Conservation (phyloP, 2,113 vertebrate genomes). For the Embiotoca jacksoni region DNA sequence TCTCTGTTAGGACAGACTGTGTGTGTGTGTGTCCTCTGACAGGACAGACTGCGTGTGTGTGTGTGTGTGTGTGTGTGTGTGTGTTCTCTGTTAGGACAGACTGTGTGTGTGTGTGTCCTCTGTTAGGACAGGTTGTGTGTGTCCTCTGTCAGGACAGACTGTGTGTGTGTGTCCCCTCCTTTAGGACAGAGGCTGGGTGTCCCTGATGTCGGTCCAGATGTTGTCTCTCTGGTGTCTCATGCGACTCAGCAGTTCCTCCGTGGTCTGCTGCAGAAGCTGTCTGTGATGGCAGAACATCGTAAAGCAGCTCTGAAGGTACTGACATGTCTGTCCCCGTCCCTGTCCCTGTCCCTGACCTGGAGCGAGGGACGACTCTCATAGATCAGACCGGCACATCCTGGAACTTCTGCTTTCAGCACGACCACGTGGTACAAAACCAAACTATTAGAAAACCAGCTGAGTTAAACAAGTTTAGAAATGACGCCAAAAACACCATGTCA, state of each 20-base stretch:
- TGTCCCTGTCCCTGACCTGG: background rate
- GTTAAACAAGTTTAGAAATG: too few species aligned
- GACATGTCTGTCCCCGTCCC: background rate
- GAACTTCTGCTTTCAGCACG: too few species aligned
- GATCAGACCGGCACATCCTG: too few species aligned
- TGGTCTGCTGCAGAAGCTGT: slow-evolving; percentile 90
- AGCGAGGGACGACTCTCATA: background rate
- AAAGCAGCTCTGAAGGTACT: slow-evolving; percentile 87
- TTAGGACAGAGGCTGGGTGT: slow-evolving; percentile 60
- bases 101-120: background rate
- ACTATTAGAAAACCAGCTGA: too few species aligned
- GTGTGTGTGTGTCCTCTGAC: slow-evolving; percentile 4
- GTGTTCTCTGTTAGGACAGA: slow-evolving; percentile 32
- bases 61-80: background rate
- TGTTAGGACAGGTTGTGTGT: too few species aligned
- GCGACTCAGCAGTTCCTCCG: slow-evolving; percentile 91
- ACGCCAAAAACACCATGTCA: too few species aligned
- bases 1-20: slow-evolving; percentile 37
- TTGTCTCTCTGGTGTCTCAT: slow-evolving; percentile 91
- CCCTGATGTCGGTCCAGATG: slow-evolving; percentile 82
- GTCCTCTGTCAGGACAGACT: background rate
- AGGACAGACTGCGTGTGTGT: slow-evolving; percentile 29
- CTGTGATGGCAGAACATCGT: slow-evolving; percentile 89
- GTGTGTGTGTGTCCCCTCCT: background rate
- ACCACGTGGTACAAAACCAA: too few species aligned